A percentile compares a stretch with the other conserved stretches of the same genome.
Conservation (phyloP, 2,113 vertebrate genomes). For the Budorcas taxicolor region DNA sequence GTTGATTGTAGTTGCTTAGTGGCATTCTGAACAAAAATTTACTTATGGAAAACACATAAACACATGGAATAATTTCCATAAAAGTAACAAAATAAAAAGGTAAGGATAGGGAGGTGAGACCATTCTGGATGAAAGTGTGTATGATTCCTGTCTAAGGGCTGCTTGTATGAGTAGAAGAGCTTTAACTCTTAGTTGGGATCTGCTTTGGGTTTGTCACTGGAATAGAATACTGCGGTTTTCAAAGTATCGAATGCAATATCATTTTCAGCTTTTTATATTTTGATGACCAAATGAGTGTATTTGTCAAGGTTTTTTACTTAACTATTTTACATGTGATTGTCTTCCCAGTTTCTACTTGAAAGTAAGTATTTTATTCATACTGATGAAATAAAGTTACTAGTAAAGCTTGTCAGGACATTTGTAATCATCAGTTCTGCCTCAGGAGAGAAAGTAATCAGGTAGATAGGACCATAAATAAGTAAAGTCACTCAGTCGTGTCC, state of each 20-base stretch:
- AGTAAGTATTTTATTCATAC: slow-evolving; percentile 33
- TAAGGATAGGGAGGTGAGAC: not conserved
- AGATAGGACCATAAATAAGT: not conserved
- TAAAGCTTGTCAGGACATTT: not conserved
- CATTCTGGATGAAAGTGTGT: not conserved
- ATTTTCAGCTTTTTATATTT: slow-evolving; percentile 18
- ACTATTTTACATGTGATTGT: not conserved
- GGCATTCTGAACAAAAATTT: not conserved
- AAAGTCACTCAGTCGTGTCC: no score
- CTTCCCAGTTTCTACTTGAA: slow-evolving; percentile 19
- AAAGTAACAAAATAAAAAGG: not conserved
- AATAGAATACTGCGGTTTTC: not conserved
- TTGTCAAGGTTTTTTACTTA: not conserved
- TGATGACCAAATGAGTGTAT: not conserved
- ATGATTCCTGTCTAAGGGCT: not conserved
- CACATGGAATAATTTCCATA: not conserved
- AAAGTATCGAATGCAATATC: not conserved
- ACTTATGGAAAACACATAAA: not conserved
- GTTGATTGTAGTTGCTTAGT: not conserved
- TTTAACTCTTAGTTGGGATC: not conserved
- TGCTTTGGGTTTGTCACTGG: not conserved
- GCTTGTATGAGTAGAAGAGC: not conserved
- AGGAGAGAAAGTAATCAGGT: not conserved
- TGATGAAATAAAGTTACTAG: slow-evolving; percentile 13
- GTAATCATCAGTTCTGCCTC: not conserved